Evolutionary conservation across 2,797 vertebrate genomes (phyloP).

Genomic region (Phoxinus dragarum): DNA sequence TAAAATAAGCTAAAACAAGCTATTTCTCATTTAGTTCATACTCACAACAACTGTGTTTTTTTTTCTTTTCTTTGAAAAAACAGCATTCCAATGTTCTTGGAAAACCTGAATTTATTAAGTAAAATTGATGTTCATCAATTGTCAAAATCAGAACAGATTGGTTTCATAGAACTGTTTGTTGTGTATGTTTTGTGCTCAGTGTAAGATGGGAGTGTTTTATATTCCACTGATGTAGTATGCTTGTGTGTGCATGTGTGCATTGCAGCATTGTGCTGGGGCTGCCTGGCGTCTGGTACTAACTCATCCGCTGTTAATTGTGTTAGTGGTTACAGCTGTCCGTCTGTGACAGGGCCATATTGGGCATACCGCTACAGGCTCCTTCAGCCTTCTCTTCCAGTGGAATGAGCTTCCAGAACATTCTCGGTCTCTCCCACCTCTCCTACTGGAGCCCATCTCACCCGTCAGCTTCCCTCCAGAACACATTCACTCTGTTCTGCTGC

Average conservation of each 20-base stretch:
- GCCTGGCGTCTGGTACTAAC: slow-evolving; percentile 92
- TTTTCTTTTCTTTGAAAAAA: neutral
- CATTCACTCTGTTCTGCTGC: slow-evolving; percentile 11
- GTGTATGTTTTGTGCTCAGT: neutral
- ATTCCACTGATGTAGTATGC: slow-evolving; percentile 33
- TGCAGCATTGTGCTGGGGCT: slow-evolving; percentile 57
- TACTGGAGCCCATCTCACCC: slow-evolving; percentile 24
- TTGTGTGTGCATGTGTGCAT: slow-evolving; percentile 33
- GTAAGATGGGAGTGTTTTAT: slow-evolving; percentile 12
- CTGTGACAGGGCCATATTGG: slow-evolving; percentile 88
- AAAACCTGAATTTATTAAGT: neutral
- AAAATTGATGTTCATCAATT: too few relatives aligned
- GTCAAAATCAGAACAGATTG: neutral
- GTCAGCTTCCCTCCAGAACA: slow-evolving; percentile 10
- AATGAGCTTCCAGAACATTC: slow-evolving; percentile 82
- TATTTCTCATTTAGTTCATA: neutral
- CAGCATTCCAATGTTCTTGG: neutral
- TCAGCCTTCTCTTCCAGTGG: slow-evolving; percentile 91
- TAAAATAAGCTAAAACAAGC: neutral
- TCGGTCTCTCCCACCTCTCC: slow-evolving; percentile 23
- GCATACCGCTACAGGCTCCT: slow-evolving; percentile 90
- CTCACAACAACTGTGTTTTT: neutral
- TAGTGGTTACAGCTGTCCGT: slow-evolving; percentile 93
- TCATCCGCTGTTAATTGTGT: slow-evolving; percentile 98
- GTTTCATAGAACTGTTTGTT: neutral